Base-by-base conservation (phyloP, 2,113 vertebrate species). In the Peucedramus taeniatus region DNA sequence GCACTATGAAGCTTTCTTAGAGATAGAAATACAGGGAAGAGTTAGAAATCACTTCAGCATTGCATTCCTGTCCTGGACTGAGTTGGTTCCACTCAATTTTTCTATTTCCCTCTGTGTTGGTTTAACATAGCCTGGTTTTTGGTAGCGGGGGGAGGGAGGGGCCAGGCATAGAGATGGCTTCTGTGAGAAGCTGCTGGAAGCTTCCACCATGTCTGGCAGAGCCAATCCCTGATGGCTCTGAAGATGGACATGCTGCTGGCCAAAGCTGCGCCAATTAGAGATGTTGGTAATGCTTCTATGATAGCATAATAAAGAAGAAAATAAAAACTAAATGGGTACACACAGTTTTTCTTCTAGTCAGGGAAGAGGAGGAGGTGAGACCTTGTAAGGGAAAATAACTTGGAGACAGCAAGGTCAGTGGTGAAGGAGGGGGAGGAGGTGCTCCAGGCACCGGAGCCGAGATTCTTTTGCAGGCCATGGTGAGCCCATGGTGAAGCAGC, bases 391-490 rank as follows among this genome's bases (percentile, higher is more conserved):
- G 21, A 60, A 57, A 30, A 47, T 26, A 37, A 30, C 3, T 2
- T 31, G 20, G 54, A 30, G 20, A 30, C 20, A 47, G 20, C 33
- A 47, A 19, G 11, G 6, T 21, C 53, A 17, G 10, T 35, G 40
- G 0, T 44, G 39, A n/a, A 74, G 33, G 26, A 57, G 4, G 24
- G 15, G 11, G 1, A 60, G 15, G 42, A 47, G 56, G 12, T 23
- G 15, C 42, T 47, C 33, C 40, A 44, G 10, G 10, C 3, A 0
- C 13, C 10, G 3, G 40, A 57, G 24, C 24, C 1, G 3, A 45
- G 33, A 30, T 59, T 75, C 26, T 15, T 21, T 18, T 37, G 71
- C 26, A 47, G 42, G 26, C 11, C 0, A 0, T 57, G 53, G 40
- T 75, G 40, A 45, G 40, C 16, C 23, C 53, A 16, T 31, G 31